These are phyloP conservation scores for Gavia stellata DNA, from an alignment of 2,113 vertebrate genomes.

Conservation along the genomic window DNA sequence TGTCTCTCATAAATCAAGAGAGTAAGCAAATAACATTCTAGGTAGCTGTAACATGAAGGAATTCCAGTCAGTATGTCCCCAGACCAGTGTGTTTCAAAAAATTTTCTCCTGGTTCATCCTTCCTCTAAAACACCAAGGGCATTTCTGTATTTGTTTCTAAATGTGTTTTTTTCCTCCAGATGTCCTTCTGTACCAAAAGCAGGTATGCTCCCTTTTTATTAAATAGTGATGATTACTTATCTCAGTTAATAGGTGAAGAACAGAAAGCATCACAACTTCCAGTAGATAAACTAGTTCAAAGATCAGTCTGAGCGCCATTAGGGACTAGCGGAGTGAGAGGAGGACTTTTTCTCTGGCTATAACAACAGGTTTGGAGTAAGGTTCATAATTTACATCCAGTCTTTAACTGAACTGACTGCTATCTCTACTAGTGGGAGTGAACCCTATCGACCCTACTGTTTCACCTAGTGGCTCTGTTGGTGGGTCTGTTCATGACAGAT, in stretches of 20 bases:
- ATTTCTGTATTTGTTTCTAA: background rate
- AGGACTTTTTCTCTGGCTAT: background rate
- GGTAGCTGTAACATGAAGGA: background rate
- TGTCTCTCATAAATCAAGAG: background rate
- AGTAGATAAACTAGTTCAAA: background rate
- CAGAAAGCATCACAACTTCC: background rate
- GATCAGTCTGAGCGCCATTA: background rate
- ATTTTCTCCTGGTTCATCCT: background rate
- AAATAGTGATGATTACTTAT: background rate
- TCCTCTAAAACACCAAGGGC: background rate
- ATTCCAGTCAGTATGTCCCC: background rate
- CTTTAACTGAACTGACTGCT: background rate
- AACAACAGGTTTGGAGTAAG: background rate
- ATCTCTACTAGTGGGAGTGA: background rate
- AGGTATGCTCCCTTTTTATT: background rate
- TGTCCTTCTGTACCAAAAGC: background rate
- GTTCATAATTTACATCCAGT: background rate
- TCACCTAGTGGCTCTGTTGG: background rate
- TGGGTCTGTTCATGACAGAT: rapidly evolving
- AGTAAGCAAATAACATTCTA: background rate
- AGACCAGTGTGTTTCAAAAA: background rate
- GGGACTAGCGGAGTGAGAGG: background rate
- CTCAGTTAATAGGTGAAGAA: background rate
- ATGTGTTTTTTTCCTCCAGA: background rate
- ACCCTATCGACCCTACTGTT: background rate